phyloP scores from a whole-genome alignment of 2,113 vertebrate genomes.

The Halichoerus grypus region DNA sequence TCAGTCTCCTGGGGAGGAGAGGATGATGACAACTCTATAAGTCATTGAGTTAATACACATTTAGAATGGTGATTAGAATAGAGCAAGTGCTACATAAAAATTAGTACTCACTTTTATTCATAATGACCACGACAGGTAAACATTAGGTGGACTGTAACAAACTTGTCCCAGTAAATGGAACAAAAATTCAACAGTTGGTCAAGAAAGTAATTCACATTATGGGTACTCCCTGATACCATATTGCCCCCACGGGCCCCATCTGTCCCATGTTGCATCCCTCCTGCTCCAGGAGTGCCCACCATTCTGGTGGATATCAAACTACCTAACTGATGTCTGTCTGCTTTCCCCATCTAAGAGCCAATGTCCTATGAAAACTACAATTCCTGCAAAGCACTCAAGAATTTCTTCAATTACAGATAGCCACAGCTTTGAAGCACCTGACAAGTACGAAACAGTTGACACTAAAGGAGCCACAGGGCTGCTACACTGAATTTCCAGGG shows the following conservation, averaged over 20 bases:
- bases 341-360: not conserved
- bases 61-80: not conserved
- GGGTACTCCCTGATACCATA: not conserved
- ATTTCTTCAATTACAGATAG: not conserved
- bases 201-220: not conserved
- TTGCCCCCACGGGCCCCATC: not conserved
- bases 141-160: not conserved
- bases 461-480: not conserved
- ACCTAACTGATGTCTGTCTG: not conserved
- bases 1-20: constrained; percentile 13
- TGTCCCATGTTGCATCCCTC: not conserved
- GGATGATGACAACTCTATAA: not conserved
- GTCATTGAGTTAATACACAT: constrained; percentile 22
- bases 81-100: not conserved
- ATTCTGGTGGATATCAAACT: not conserved
- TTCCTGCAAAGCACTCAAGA: not conserved
- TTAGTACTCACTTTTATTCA: constrained; percentile 15
- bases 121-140: not conserved
- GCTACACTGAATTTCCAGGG: not conserved
- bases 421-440: not conserved
- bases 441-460: not conserved
- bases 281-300: not conserved
- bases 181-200: not conserved
- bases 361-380: not conserved
- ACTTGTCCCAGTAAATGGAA: not conserved